These are phyloP conservation scores for Philopotamus ludificatus DNA, from an alignment of 1,140 invertebrate species.

Conservation along the genomic window DNA sequence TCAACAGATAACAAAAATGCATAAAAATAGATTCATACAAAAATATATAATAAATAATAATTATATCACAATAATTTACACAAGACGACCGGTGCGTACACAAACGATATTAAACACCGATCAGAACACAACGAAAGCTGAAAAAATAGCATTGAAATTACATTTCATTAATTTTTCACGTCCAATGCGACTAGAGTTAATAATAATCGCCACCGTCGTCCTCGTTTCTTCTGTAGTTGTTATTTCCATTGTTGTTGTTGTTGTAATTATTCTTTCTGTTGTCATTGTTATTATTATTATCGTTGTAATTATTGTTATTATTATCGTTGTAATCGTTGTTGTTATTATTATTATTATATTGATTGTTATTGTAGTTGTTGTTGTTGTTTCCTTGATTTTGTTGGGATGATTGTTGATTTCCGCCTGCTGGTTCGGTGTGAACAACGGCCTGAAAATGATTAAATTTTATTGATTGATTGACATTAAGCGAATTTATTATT, in stretches of 20 bases:
- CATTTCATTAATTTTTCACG: too few species aligned
- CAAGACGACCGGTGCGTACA: too few species aligned
- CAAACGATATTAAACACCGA: too few species aligned
- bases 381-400: slow-evolving; percentile 47
- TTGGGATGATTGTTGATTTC: slow-evolving; percentile 44
- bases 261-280: slow-evolving; percentile 19
- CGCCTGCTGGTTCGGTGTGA: slow-evolving; percentile 47
- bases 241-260: slow-evolving; percentile 13
- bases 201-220: slow-evolving; percentile 24
- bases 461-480: slow-evolving; percentile 8
- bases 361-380: slow-evolving; percentile 26
- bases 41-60: too few species aligned
- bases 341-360: slow-evolving; percentile 1
- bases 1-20: too few species aligned
- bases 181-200: slow-evolving; percentile 6
- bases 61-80: too few species aligned
- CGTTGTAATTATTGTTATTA: slow-evolving; percentile 21
- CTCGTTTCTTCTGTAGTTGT: slow-evolving; percentile 2
- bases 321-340: slow-evolving; percentile 19
- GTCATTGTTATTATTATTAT: slow-evolving; percentile 13
- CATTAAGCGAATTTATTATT: neutral
- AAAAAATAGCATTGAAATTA: too few species aligned
- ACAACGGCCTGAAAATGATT: slow-evolving; percentile 48
- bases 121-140: too few species aligned
- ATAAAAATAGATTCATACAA: too few species aligned